phyloP scores from a whole-genome alignment of 1,140 invertebrate genomes.

The Drosophila chauvacae region DNA sequence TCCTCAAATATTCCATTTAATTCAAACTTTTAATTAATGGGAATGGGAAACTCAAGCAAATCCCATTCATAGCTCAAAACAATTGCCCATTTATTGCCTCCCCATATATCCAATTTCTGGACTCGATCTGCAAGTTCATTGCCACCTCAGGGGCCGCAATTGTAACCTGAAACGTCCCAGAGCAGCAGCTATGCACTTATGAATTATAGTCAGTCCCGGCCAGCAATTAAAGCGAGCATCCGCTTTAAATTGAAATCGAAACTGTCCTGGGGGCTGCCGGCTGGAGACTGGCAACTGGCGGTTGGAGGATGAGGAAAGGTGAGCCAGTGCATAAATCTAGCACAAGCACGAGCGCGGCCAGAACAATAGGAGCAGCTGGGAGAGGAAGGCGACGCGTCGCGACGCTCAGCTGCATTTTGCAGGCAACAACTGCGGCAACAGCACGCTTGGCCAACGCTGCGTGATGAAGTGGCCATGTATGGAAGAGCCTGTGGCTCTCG shows the following conservation, averaged over 20 bases:
- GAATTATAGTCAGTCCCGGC: constrained; percentile 57
- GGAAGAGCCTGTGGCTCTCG: constrained; percentile 44
- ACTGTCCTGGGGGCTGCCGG: constrained; percentile 34
- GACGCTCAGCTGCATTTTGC: constrained; percentile 46
- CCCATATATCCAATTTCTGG: constrained; percentile 8
- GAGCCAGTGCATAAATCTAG: constrained; percentile 70
- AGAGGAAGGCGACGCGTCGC: constrained; percentile 30
- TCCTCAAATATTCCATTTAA: too few relatives aligned
- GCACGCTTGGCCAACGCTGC: constrained; percentile 78
- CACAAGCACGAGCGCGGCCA: constrained; percentile 77
- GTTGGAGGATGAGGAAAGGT: not conserved
- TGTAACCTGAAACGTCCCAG: constrained; percentile 52
- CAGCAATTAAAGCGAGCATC: constrained; percentile 72
- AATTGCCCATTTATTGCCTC: constrained; percentile 12
- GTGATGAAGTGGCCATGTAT: constrained; percentile 78
- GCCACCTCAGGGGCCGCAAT: constrained; percentile 35
- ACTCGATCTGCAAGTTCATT: constrained; percentile 67
- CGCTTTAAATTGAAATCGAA: constrained; percentile 79
- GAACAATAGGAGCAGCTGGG: constrained; percentile 60
- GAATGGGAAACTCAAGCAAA: not conserved
- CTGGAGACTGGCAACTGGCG: not conserved
- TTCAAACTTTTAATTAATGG: not conserved
- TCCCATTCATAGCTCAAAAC: constrained; percentile 5
- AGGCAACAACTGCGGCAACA: constrained; percentile 43
- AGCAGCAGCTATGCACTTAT: constrained; percentile 48